phyloP scores from a whole-genome alignment of 2,888 invertebrate species.

The Acleris emargana region DNA sequence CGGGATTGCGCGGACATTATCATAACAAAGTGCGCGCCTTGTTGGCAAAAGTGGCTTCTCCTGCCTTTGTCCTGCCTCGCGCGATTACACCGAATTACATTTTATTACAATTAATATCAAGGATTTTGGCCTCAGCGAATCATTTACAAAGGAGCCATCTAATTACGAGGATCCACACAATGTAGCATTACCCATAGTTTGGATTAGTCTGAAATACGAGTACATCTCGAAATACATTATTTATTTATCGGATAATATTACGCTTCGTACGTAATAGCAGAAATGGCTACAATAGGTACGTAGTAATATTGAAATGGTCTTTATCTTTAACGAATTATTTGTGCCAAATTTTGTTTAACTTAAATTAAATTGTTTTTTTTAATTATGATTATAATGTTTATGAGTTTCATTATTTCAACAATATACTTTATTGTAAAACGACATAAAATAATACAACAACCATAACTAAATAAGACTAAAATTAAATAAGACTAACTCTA shows the following conservation, averaged over 20 bases:
- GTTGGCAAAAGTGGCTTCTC: conserved; percentile 41
- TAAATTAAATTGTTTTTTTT: too few species aligned
- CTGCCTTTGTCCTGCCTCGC: conserved; percentile 40
- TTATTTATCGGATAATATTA: neutral
- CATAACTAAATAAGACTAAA: too few species aligned
- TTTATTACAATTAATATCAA: conserved; percentile 53
- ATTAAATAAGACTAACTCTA: too few species aligned
- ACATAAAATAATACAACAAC: too few species aligned
- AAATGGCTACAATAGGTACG: too few species aligned
- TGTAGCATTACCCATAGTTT: conserved; percentile 23
- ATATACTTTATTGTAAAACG: too few species aligned
- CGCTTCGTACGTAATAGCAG: too few species aligned
- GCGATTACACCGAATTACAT: conserved; percentile 51
- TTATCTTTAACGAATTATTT: too few species aligned
- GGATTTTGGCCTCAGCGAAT: conserved; percentile 26
- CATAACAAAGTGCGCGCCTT: conserved; percentile 41
- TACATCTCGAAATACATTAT: conserved; percentile 5
- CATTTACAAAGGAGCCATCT: conserved; percentile 22
- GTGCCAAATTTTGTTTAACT: too few species aligned
- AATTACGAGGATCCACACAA: conserved; percentile 23
- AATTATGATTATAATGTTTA: too few species aligned
- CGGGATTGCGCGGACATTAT: conserved; percentile 38
- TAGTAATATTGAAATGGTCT: too few species aligned
- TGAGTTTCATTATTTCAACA: too few species aligned
- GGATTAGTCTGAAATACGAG: conserved; percentile 11